Percentiles rank a stretch among this genome's conserved stretches.
Evolutionary conservation across 2,797 vertebrate species (phyloP).

Genomic region (Halcyon leucocephala): DNA sequence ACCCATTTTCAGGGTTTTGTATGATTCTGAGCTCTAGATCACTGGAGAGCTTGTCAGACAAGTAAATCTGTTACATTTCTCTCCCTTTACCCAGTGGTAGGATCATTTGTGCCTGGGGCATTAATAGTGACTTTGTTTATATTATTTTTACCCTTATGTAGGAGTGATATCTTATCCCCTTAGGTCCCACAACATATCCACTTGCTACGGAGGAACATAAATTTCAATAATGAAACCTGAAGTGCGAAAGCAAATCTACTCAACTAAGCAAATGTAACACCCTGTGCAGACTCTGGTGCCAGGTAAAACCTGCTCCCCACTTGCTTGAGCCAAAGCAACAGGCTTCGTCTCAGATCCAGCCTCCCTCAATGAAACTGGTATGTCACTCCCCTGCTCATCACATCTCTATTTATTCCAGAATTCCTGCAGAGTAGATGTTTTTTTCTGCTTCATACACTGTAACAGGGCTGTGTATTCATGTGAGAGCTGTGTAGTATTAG

Average conservation of each 20-base stretch:
- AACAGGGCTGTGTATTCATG: neutral
- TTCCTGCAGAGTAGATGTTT: neutral
- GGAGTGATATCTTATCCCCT: neutral
- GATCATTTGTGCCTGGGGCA: neutral
- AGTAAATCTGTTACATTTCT: neutral
- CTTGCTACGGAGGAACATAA: neutral
- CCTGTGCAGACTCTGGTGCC: neutral
- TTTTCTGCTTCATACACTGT: neutral
- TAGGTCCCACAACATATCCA: neutral
- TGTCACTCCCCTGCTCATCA: neutral
- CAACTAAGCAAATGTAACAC: neutral
- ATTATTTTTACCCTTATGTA: neutral
- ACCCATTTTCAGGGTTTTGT: conserved; percentile 6
- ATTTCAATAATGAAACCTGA: neutral
- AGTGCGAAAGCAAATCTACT: neutral
- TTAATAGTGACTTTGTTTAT: neutral
- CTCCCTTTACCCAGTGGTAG: neutral
- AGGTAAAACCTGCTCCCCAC: neutral
- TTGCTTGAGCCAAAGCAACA: neutral
- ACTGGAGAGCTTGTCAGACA: neutral
- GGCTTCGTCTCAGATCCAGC: neutral
- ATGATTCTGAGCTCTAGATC: conserved; percentile 11
- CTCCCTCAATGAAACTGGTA: neutral
- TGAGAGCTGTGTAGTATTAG: neutral
- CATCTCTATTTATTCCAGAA: neutral